phyloP scores from a whole-genome alignment of 2,797 vertebrate genomes.

The Melanotaenia boesemani region DNA sequence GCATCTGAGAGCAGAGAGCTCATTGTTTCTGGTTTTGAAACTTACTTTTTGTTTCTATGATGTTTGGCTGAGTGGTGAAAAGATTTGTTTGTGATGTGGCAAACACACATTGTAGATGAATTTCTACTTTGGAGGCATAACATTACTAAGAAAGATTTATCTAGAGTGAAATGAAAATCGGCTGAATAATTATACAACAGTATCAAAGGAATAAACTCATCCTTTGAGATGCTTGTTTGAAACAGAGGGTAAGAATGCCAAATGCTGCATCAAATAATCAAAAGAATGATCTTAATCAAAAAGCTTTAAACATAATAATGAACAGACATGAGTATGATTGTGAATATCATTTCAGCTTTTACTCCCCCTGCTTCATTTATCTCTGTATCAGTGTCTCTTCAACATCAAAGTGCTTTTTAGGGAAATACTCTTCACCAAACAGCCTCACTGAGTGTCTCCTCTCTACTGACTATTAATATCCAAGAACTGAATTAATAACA shows the following conservation, averaged over 20 bases:
- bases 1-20: not conserved
- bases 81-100: not conserved
- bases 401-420: constrained; percentile 25
- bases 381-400: constrained; percentile 17
- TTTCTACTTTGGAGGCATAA: constrained; percentile 1
- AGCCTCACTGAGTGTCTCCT: constrained; percentile 14
- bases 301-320: not conserved
- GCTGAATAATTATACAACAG: constrained; percentile 10
- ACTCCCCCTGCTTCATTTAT: constrained; percentile 4
- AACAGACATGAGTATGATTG: not conserved
- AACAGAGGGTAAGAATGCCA: not conserved
- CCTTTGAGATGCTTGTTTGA: constrained; percentile 20
- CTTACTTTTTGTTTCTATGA: not conserved
- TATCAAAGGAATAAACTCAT: constrained; percentile 9
- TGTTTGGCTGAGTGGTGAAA: not conserved
- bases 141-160: constrained; percentile 22
- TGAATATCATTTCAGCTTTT: constrained; percentile 12
- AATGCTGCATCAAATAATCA: constrained; percentile 4
- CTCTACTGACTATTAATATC: constrained; percentile 31
- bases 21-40: not conserved
- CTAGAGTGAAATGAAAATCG: constrained; percentile 24
- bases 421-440: constrained; percentile 26
- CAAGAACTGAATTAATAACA: constrained; percentile 3
- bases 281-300: not conserved
- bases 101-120: too few species aligned